Conservation (phyloP, 1,140 invertebrate species). For the Drosophila sp. region DNA sequence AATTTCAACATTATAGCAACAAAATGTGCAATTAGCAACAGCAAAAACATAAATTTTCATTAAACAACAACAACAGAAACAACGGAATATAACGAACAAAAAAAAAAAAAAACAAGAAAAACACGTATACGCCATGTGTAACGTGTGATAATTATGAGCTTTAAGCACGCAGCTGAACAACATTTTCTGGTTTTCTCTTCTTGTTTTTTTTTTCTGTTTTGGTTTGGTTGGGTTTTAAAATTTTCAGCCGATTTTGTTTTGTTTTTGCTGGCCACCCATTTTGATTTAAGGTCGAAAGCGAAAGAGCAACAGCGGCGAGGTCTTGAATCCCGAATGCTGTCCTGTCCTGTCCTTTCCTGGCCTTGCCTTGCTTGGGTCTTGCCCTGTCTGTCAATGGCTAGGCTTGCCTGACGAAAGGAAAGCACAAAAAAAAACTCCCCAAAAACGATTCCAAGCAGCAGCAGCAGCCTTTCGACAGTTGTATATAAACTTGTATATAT, state of each 20-base stretch:
- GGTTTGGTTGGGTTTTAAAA: not conserved
- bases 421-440: constrained; percentile 31
- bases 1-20: constrained; percentile 56
- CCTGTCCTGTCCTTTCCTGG: not conserved
- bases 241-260: constrained; percentile 1
- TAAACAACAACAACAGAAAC: constrained; percentile 52
- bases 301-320: constrained; percentile 16
- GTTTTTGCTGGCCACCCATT: not conserved
- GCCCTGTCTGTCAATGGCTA: constrained; percentile 52
- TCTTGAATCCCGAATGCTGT: not conserved
- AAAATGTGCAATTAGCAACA: constrained; percentile 69
- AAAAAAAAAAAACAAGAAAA: constrained; percentile 15
- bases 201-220: not conserved
- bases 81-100: constrained; percentile 19
- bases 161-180: constrained; percentile 54
- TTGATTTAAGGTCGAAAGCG: constrained; percentile 34
- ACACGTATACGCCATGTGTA: constrained; percentile 58
- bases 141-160: constrained; percentile 65
- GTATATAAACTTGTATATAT: constrained; percentile 28
- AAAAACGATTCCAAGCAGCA: constrained; percentile 32
- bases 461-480: constrained; percentile 46
- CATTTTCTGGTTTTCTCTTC: not conserved
- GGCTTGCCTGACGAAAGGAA: constrained; percentile 42
- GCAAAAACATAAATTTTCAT: constrained; percentile 67
- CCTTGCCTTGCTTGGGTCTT: not conserved